Evolutionary conservation across 2,888 invertebrate species (phyloP), one percentile per base, ranked within the genome.

Genomic region (Nymphalis polychloros): DNA sequence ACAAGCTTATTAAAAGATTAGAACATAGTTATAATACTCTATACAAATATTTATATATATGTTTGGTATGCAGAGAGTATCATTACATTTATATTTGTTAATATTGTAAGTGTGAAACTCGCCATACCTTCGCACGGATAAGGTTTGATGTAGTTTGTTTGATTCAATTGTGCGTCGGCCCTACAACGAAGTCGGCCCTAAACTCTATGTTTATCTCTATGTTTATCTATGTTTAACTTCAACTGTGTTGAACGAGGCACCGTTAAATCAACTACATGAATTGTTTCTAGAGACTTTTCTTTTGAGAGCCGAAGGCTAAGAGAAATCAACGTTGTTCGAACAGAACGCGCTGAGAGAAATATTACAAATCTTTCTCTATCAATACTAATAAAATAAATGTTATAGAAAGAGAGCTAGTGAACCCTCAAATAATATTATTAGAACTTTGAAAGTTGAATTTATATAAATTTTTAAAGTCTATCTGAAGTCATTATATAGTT

Each of bases 141-240:
- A 47, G 31, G 55, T 23, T 47, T 31, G 35, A 5, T 19, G 53
- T 35, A 53, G 31, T 35, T 47, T 31, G 48, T 41, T 41, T 20
- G 60, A 48, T 19, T 61, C 65, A 41, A 57, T 41, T 13, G 35
- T 53, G 53, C 47, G 31, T 13, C 23, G 27, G 55, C 52, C 60
- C 50, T 46, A n/a, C 27, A 46, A 47, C 65, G 60, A 41, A 46
- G 64, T 41, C 49, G 35, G 57, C 35, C 59, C 59, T 53, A 55
- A 48, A 53, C 61, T 60, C 53, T 31, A 13, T 41, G 66, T 61
- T 66, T 66, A 55, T 66, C 61, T 60, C 53, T 31, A 13, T 41
- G 66, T 61, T 66, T 66, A 55, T 66, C 66, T 66, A 61, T 67
- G 66, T 67, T 67, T 67, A 48, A 55, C 61, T 67, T 55, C 48